Evolutionary conservation across 53 echinoderm and acorn worm genomes (phyloP).

Genomic region (Hippasteria phrygiana): DNA sequence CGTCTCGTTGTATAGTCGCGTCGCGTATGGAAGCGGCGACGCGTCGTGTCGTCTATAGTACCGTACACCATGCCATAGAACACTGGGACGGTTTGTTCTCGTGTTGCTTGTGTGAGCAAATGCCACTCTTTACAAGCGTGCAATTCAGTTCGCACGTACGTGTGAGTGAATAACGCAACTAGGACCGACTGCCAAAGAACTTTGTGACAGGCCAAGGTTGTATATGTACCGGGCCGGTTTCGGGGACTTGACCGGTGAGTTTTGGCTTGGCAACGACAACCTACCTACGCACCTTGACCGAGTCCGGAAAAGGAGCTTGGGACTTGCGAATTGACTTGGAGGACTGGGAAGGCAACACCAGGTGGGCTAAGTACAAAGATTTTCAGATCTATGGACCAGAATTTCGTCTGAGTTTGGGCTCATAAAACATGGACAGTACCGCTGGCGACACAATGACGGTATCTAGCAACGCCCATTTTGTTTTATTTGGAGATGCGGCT

Average conservation of each 20-base stretch:
- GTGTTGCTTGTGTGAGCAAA: background rate
- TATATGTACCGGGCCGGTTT: constrained; percentile 10
- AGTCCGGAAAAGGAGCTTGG: constrained; percentile 3
- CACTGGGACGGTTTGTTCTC: background rate
- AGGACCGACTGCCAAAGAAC: background rate
- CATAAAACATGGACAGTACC: background rate
- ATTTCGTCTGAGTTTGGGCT: background rate
- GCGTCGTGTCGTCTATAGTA: too few relatives aligned
- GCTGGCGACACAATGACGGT: background rate
- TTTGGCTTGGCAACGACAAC: constrained; percentile 32
- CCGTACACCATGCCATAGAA: too few relatives aligned
- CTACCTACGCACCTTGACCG: background rate
- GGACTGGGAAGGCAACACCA: background rate
- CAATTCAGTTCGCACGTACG: background rate
- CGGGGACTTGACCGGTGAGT: constrained; percentile 5
- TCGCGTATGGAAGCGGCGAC: too few relatives aligned
- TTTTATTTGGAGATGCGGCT: too few relatives aligned
- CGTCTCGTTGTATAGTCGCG: too few relatives aligned
- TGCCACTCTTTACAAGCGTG: background rate
- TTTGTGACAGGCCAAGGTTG: background rate
- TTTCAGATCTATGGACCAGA: background rate
- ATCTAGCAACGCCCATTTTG: too few relatives aligned
- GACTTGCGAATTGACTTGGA: background rate
- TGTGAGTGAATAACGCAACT: constrained; percentile 10
- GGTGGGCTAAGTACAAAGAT: constrained; percentile 4